Base-by-base conservation (phyloP, 2,888 invertebrate genomes). In the Hedya salicella region DNA sequence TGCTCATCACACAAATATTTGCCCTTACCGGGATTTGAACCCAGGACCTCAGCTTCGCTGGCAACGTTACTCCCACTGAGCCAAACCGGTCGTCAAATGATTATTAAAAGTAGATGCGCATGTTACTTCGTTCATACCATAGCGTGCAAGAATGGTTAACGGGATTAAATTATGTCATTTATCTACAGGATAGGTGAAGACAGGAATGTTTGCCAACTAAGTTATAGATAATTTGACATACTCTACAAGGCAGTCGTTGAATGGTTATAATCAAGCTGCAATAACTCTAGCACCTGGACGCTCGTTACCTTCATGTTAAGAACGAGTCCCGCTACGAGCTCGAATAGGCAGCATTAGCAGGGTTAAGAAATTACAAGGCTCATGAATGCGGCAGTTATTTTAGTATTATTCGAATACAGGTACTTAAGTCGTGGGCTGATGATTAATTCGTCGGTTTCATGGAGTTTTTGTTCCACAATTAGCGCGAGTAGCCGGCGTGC, bases 401-500 rank as follows among this genome's bases (percentile, higher is more conserved):
- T 72, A 75, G 76, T 81, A 80, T 81, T 78, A 82, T 80, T 84
- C 78, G 77, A 80, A 77, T 79, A 80, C 78, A 76, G 76, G 79
- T 79, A 81, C 78, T 82, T 78, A 82, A 82, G 80, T 74, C 74
- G 78, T 72, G 72, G 75, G 73, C 73, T 74, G 78, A 82, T 89
- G 89, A 91, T 90, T 90, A 87, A 90, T 89, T 86, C 82, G 83
- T 81, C 80, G 82, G 82, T 84, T 88, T 84, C 87, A 86, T 86
- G 86, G 81, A 85, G 83, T 85, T 90, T 89, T 89, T 89, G 89
- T 90, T 85, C 75, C 82, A 87, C 86, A 89, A 89, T 90, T 87
- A 90, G 79, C 74, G 74, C 70, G 75, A 79, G 79, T 69, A 69
- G 75, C 78, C 25, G 81, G 83, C 85, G 81, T 79, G 82, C 80